A percentile compares a stretch with the other conserved stretches of the same genome.
Conservation (phyloP, 1,140 invertebrate species). For the Zaprionus ornatus region DNA sequence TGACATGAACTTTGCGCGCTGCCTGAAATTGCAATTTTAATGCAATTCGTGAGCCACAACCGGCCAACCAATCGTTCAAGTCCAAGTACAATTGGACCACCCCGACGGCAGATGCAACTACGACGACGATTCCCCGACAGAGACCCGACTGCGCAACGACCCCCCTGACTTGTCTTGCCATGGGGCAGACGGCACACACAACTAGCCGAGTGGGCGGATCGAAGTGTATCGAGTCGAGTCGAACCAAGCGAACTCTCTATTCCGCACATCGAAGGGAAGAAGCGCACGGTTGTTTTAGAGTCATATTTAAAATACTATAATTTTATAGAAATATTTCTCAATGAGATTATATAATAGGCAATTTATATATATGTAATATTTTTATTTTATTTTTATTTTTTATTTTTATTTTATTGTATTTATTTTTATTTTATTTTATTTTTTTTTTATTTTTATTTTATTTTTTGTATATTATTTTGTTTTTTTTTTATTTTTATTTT, state of each 20-base stretch:
- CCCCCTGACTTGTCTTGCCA: neutral
- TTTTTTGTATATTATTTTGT: no score
- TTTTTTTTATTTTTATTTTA: no score
- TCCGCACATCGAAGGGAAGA: neutral
- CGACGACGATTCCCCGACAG: conserved; percentile 13
- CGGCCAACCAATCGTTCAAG: conserved; percentile 73
- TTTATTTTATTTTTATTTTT: no score
- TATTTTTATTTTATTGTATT: no score
- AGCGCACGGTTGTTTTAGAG: neutral
- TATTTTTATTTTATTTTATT: no score
- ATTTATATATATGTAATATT: neutral
- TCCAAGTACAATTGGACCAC: conserved; percentile 81
- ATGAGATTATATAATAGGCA: neutral
- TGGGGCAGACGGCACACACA: conserved; percentile 11
- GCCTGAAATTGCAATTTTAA: conserved; percentile 83
- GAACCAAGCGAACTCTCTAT: neutral
- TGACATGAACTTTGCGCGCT: conserved; percentile 82
- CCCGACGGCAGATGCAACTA: conserved; percentile 53
- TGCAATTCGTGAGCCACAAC: conserved; percentile 78
- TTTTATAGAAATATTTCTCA: neutral
- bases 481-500: no score
- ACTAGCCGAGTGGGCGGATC: conserved; percentile 36
- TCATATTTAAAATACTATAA: neutral
- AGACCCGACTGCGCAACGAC: conserved; percentile 48
- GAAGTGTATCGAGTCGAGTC: conserved; percentile 24